Percentiles rank a stretch among this genome's conserved stretches.
These are phyloP conservation scores for Halesus radiatus DNA, from an alignment of 1,140 invertebrate genomes.

Conservation along the genomic window DNA sequence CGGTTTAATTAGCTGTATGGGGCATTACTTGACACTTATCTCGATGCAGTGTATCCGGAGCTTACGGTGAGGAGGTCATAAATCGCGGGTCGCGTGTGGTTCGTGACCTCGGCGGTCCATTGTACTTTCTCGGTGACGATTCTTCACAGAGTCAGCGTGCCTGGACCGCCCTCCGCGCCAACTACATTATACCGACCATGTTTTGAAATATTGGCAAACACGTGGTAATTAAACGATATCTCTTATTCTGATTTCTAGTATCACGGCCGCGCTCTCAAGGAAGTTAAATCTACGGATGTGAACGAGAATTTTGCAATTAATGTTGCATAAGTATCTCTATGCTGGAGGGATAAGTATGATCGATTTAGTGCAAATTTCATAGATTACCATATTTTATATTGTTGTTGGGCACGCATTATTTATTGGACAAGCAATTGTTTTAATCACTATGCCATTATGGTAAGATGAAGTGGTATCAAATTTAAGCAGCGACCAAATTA, in stretches of 20 bases:
- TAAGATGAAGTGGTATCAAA: too few relatives aligned
- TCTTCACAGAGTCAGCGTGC: conserved; percentile 7
- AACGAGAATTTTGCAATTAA: too few relatives aligned
- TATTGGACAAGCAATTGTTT: too few relatives aligned
- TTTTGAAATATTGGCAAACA: conserved; percentile 12
- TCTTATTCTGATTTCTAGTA: conserved; percentile 3
- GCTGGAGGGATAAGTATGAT: too few relatives aligned
- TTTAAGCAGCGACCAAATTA: too few relatives aligned
- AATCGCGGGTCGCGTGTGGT: conserved; percentile 30
- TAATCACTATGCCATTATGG: too few relatives aligned
- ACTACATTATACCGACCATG: not conserved
- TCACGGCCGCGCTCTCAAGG: not conserved
- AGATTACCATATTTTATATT: too few relatives aligned
- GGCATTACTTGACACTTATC: not conserved
- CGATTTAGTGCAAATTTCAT: too few relatives aligned
- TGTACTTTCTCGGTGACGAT: conserved; percentile 32
- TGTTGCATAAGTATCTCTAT: too few relatives aligned
- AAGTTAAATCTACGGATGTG: too few relatives aligned
- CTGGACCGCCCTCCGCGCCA: not conserved
- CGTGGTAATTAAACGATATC: conserved; percentile 33
- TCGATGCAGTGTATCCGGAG: not conserved
- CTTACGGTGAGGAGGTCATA: conserved; percentile 31
- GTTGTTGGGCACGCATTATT: too few relatives aligned
- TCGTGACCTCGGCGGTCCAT: conserved; percentile 36
- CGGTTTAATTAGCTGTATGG: not conserved